Conservation (phyloP, 1,140 invertebrate species). For the Tetramorium alpestre region DNA sequence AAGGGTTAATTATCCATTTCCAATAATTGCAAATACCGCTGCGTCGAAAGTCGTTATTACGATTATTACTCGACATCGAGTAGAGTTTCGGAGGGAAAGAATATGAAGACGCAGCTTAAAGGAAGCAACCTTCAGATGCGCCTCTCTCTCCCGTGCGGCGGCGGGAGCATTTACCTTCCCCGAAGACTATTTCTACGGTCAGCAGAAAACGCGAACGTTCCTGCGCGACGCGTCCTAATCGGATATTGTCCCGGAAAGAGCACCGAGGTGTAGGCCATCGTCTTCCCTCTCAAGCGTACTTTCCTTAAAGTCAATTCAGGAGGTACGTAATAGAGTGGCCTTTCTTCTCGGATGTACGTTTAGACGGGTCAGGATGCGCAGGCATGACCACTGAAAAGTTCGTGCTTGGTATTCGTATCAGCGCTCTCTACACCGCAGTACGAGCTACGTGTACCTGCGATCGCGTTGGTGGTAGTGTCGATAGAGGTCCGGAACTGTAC, state of each 20-base stretch:
- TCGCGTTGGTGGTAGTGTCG: conserved; percentile 58
- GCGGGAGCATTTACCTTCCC: not conserved
- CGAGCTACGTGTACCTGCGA: conserved; percentile 44
- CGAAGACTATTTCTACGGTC: conserved; percentile 31
- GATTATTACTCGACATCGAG: not conserved
- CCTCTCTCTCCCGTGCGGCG: not conserved
- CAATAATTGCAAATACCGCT: not conserved
- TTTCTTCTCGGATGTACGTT: conserved; percentile 43
- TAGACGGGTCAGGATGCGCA: not conserved
- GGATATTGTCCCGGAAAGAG: conserved; percentile 51
- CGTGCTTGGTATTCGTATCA: conserved; percentile 66
- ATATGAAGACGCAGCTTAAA: not conserved
- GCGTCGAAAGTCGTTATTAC: not conserved
- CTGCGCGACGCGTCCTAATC: conserved; percentile 64
- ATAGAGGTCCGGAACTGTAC: conserved; percentile 61
- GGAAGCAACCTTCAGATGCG: not conserved
- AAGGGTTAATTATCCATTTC: not conserved
- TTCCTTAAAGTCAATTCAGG: conserved; percentile 52
- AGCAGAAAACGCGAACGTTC: conserved; percentile 67
- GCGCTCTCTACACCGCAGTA: not conserved
- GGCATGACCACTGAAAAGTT: conserved; percentile 53
- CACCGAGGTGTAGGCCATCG: conserved; percentile 13
- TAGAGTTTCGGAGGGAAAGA: not conserved
- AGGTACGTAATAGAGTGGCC: conserved; percentile 50
- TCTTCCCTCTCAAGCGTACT: conserved; percentile 23